Base-by-base conservation (phyloP, 2,888 invertebrate species). In the Meganola albula region DNA sequence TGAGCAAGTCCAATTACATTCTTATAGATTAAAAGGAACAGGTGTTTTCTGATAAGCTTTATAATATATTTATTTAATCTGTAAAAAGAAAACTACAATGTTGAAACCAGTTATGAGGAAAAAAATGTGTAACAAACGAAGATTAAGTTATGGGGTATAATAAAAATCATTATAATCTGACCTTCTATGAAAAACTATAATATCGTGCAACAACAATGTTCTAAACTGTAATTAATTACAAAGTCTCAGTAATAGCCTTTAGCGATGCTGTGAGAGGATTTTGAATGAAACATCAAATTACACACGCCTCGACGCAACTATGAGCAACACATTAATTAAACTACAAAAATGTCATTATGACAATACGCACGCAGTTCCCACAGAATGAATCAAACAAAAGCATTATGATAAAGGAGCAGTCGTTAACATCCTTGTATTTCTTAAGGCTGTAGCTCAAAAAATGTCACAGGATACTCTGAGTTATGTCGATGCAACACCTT, bases 271-370 rank as follows among this genome's bases (percentile, higher is more conserved):
- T 32, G 44, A 37, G 44, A 40, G 27, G 27, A 39, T 32, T 52
- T 48, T 35, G 44, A 36, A 27, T 34, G 32, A 34, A 55, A 56
- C 53, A 57, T 53, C 48, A 24, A 48, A 20, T 20, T n/a, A 20
- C n/a, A 20, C 44, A 37, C 31, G 29, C 33, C 44, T 43, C 33
- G 39, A 27, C 42, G 37, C 36, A 37, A 51, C 49, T 37, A 28
- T 41, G 37, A 39, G 34, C 37, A 45, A 46, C 55, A 28, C 59
- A 61, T 65, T 68, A 68, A 69, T 68, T 69, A 66, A 65, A 42
- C 46, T 43, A 61, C 61, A 66, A 61, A 63, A 64, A 66, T 58
- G 49, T 53, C 52, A 57, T 63, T 54, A 57, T 41, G 47, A 36
- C 48, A n/a, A n/a, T n/a, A n/a, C n/a, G n/a, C 48, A 27, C 31